phyloP scores from a whole-genome alignment of 2,888 invertebrate species.

The Cerceris ruficornis region DNA sequence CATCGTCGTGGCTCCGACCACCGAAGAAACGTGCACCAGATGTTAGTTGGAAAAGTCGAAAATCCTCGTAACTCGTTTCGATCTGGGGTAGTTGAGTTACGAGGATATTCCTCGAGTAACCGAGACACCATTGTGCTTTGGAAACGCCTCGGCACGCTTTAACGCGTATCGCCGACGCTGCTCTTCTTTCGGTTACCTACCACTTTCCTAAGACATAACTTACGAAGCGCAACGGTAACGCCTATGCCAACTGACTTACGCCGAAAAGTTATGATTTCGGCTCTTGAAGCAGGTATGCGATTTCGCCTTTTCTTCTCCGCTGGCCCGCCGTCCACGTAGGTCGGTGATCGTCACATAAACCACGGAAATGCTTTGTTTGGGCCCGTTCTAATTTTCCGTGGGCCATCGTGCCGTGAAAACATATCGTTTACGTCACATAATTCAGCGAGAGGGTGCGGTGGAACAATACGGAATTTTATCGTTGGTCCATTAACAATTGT shows the following conservation, averaged over 20 bases:
- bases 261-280: constrained; percentile 65
- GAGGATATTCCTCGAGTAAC: constrained; percentile 43
- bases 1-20: neutral
- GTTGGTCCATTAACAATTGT: constrained; percentile 32
- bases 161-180: constrained; percentile 50
- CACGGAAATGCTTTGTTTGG: constrained; percentile 71
- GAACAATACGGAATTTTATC: constrained; percentile 33
- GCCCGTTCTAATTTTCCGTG: constrained; percentile 63
- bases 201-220: constrained; percentile 73
- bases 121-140: constrained; percentile 49
- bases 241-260: constrained; percentile 70
- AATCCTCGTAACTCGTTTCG: constrained; percentile 49
- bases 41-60: constrained; percentile 37
- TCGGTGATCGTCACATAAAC: constrained; percentile 77
- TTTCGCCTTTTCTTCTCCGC: constrained; percentile 33
- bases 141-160: constrained; percentile 65
- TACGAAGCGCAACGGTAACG: constrained; percentile 57
- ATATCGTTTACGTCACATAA: constrained; percentile 67
- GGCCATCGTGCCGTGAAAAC: constrained; percentile 58
- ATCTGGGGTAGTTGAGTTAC: constrained; percentile 58
- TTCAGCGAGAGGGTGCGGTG: constrained; percentile 37
- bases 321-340: constrained; percentile 33
- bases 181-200: constrained; percentile 38
- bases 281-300: constrained; percentile 42
- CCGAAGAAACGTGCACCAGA: constrained; percentile 35